Percentiles rank a stretch among this genome's conserved stretches.
phyloP scores from a whole-genome alignment of 2,113 vertebrate genomes.

The Cinclus cinclus region DNA sequence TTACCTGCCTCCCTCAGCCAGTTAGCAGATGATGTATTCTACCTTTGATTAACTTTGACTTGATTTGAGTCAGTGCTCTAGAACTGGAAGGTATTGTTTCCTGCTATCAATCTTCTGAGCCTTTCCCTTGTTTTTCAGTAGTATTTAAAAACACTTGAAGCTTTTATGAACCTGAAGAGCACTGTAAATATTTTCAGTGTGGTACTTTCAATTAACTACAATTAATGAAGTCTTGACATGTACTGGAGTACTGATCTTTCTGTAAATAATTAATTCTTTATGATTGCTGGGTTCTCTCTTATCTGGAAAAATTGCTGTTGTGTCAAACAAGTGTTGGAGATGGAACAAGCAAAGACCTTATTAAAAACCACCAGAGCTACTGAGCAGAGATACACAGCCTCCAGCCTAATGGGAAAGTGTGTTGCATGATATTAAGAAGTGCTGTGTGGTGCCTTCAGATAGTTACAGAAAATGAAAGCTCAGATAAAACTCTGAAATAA shows the following conservation, averaged over 20 bases:
- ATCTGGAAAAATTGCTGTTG: constrained; percentile 27
- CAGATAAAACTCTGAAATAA: not conserved
- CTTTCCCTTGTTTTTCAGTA: not conserved
- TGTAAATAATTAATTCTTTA: constrained; percentile 48
- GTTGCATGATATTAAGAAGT: constrained; percentile 24
- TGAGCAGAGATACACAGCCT: constrained; percentile 12
- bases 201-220: not conserved
- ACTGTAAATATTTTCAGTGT: not conserved
- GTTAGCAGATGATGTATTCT: not conserved
- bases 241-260: not conserved
- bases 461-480: not conserved
- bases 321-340: constrained; percentile 29
- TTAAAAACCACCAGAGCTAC: not conserved
- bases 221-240: not conserved
- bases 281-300: constrained; percentile 10
- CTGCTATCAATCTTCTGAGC: not conserved
- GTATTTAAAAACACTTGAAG: not conserved
- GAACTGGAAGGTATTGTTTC: not conserved
- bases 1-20: not conserved
- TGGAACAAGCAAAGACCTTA: not conserved
- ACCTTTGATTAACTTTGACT: not conserved
- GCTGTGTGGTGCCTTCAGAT: not conserved
- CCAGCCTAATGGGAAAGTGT: constrained; percentile 35
- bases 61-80: not conserved
- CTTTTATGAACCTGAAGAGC: constrained; percentile 26